phyloP scores from a whole-genome alignment of 2,113 vertebrate genomes.

The Stegostoma tigrinum region DNA sequence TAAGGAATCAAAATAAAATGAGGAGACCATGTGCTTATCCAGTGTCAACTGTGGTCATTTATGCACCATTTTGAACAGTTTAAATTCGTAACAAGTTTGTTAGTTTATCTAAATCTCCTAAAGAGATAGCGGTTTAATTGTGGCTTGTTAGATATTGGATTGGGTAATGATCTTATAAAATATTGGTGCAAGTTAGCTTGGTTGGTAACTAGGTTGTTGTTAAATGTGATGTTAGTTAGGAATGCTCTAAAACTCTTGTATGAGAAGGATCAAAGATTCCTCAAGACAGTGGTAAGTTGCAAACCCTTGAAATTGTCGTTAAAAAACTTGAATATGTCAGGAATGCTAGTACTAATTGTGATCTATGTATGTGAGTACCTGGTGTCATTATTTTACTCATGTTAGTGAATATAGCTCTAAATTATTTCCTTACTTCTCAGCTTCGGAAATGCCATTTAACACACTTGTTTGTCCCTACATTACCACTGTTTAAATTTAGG shows the following conservation, averaged over 20 bases:
- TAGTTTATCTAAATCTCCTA: not conserved
- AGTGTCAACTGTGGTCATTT: not conserved
- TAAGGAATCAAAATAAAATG: not conserved
- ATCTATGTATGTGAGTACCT: not conserved
- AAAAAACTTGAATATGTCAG: not conserved
- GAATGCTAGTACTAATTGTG: not conserved
- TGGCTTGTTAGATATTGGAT: not conserved
- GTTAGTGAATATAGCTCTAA: not conserved
- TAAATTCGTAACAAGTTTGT: constrained; percentile 1
- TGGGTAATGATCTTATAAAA: not conserved
- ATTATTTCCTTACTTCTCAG: too few relatives aligned
- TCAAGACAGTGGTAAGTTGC: not conserved
- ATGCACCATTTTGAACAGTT: not conserved
- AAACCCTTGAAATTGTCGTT: not conserved
- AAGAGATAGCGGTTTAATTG: not conserved
- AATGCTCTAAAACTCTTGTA: not conserved
- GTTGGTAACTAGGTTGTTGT: not conserved
- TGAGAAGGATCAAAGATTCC: not conserved
- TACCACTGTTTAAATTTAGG: not conserved
- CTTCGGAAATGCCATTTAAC: not conserved
- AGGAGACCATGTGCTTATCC: not conserved
- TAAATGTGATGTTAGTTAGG: not conserved
- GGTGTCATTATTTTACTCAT: not conserved
- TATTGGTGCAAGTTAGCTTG: not conserved
- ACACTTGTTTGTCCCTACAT: not conserved